These are phyloP conservation scores for Digitonthophagus gazella DNA, from an alignment of 2,888 invertebrate species.

Conservation along the genomic window DNA sequence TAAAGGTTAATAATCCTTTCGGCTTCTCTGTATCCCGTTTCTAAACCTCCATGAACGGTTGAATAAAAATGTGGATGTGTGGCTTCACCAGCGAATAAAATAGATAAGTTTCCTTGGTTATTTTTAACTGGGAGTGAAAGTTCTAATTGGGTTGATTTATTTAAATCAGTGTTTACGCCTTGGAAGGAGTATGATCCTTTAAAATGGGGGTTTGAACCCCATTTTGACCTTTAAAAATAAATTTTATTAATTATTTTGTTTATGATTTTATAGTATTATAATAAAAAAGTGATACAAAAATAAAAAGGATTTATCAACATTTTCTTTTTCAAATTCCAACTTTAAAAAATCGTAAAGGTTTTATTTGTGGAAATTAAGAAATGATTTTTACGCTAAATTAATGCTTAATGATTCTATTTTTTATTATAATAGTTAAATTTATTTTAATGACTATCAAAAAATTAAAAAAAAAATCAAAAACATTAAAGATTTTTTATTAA, in stretches of 20 bases:
- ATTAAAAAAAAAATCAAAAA: too few species aligned
- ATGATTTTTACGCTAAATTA: too few species aligned
- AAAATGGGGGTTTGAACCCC: slow-evolving; percentile 68
- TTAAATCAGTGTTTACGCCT: slow-evolving; percentile 54
- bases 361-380: too few species aligned
- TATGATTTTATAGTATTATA: background rate
- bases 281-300: too few species aligned
- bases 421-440: too few species aligned
- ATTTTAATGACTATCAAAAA: too few species aligned
- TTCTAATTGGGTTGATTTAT: too few species aligned
- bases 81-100: slow-evolving; percentile 65
- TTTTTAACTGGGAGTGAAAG: slow-evolving; percentile 58
- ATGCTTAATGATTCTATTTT: too few species aligned
- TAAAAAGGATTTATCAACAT: too few species aligned
- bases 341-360: too few species aligned
- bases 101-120: slow-evolving; percentile 50
- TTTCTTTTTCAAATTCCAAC: too few species aligned
- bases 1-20: slow-evolving; percentile 48
- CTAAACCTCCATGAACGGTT: slow-evolving; percentile 59
- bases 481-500: too few species aligned
- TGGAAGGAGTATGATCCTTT: slow-evolving; percentile 71
- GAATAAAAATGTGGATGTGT: slow-evolving; percentile 53
- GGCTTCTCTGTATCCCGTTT: slow-evolving; percentile 57
- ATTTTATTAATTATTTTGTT: background rate
- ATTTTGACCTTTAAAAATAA: slow-evolving; percentile 59